Conservation (phyloP, 2,113 vertebrate genomes). For the Neofelis nebulosa region DNA sequence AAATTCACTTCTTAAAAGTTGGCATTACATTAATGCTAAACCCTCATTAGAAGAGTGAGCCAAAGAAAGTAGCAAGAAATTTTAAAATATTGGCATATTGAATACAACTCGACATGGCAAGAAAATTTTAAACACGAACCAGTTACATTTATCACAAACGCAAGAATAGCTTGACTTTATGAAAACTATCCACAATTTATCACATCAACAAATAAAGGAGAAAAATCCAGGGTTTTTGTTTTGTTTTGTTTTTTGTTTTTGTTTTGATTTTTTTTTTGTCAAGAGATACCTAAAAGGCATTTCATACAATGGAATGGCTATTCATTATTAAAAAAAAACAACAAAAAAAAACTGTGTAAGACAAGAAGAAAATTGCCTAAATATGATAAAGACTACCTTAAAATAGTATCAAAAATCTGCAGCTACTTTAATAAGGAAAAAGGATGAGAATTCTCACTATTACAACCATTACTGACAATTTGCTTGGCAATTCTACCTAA, state of each 20-base stretch:
- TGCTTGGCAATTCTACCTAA: neutral
- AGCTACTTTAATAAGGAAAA: neutral
- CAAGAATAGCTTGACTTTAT: neutral
- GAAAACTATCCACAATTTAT: neutral
- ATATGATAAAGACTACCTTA: neutral
- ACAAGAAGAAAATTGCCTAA: neutral
- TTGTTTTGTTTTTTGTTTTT: neutral
- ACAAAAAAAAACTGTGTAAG: neutral
- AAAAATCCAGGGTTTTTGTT: neutral
- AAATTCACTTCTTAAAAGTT: neutral
- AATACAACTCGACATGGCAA: neutral
- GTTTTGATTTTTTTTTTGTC: neutral
- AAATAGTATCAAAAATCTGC: neutral
- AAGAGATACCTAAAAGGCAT: neutral
- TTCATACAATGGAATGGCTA: neutral
- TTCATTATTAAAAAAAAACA: neutral
- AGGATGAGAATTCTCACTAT: neutral
- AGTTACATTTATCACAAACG: neutral
- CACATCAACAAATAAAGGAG: neutral
- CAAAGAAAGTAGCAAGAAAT: neutral
- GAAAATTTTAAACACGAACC: neutral
- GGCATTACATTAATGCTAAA: neutral
- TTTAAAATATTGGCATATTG: neutral
- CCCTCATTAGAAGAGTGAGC: neutral
- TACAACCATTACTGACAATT: accelerated